Evolutionary conservation across 2,113 vertebrate genomes (phyloP).

Genomic region (Catharus bicknelli): DNA sequence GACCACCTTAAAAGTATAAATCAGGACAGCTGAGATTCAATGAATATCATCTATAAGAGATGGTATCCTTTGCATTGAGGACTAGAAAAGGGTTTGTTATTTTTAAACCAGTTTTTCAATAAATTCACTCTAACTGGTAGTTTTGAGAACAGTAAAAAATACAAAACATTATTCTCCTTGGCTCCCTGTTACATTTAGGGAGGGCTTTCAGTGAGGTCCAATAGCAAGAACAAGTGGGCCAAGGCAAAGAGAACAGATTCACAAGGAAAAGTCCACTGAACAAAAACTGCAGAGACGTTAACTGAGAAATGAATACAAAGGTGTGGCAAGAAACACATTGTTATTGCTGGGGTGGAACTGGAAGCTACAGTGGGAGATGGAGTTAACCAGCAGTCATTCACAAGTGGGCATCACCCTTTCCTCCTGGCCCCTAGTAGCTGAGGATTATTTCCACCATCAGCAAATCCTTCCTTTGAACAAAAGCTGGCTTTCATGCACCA

Average conservation of each 20-base stretch:
- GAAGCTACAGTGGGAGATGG: fast-evolving
- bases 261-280: background rate
- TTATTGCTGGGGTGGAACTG: background rate
- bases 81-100: background rate
- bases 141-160: background rate
- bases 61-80: background rate
- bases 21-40: background rate
- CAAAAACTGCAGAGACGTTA: background rate
- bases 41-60: background rate
- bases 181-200: background rate
- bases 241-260: background rate
- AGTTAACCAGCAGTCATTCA: background rate
- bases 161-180: background rate
- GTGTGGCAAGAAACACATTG: fast-evolving
- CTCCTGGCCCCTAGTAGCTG: background rate
- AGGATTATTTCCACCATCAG: background rate
- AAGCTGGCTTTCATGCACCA: fast-evolving
- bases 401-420: background rate
- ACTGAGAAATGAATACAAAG: background rate
- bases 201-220: background rate
- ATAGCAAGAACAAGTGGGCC: background rate
- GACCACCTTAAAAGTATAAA: background rate
- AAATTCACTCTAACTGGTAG: background rate
- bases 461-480: background rate
- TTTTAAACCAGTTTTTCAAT: background rate